A percentile compares a stretch with the other conserved stretches of the same genome.
Conservation (phyloP, 2,888 invertebrate genomes). For the Sycophila texana region DNA sequence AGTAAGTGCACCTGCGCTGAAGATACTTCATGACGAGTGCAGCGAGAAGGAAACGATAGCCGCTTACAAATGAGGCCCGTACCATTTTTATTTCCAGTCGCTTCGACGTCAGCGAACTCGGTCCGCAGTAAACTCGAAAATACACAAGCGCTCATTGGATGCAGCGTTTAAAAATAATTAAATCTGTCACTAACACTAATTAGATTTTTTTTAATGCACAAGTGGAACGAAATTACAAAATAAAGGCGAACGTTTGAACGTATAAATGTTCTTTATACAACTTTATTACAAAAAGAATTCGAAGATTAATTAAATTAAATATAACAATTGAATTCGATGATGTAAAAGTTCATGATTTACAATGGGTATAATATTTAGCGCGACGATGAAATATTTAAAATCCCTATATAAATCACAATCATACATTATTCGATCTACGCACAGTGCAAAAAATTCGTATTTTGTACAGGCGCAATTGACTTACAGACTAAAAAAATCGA, state of each 20-base stretch:
- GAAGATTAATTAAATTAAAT: conserved; percentile 22
- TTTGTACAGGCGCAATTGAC: conserved; percentile 46
- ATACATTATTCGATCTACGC: conserved; percentile 30
- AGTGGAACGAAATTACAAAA: neutral
- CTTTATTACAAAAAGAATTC: conserved; percentile 46
- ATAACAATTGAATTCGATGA: conserved; percentile 1
- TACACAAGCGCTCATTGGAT: neutral
- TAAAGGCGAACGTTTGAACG: conserved; percentile 5
- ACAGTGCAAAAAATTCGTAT: conserved; percentile 37
- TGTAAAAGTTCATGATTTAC: conserved; percentile 26
- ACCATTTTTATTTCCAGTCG: conserved; percentile 31
- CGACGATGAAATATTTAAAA: conserved; percentile 17
- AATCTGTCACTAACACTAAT: neutral
- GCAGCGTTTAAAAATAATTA: neutral
- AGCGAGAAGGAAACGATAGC: conserved; percentile 16
- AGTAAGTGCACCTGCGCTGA: neutral
- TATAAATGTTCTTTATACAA: conserved; percentile 50
- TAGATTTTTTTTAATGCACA: neutral
- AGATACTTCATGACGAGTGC: conserved; percentile 24
- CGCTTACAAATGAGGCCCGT: conserved; percentile 35
- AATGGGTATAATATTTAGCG: conserved; percentile 33
- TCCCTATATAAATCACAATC: conserved; percentile 33
- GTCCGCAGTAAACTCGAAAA: neutral
- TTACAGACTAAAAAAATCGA: conserved; percentile 45
- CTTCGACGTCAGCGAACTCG: conserved; percentile 12